These are phyloP conservation scores for Clarias laeviceps DNA, from an alignment of 2,797 vertebrate genomes.

Conservation along the genomic window DNA sequence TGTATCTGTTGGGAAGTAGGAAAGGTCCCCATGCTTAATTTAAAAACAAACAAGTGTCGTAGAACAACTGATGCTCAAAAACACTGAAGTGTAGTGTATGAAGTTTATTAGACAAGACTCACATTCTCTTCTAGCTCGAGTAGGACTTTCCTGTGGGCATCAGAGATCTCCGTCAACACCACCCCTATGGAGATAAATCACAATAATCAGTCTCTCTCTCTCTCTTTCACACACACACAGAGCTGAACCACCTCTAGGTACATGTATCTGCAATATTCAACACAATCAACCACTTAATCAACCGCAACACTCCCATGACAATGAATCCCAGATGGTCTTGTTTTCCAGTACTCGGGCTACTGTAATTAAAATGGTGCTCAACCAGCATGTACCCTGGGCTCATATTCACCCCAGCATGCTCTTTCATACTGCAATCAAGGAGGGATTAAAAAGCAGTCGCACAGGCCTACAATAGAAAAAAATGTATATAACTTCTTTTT, in stretches of 20 bases:
- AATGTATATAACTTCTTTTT: neutral
- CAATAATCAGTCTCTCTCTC: constrained; percentile 29
- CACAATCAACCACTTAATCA: constrained; percentile 48
- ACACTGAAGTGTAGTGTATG: neutral
- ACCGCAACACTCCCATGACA: constrained; percentile 30
- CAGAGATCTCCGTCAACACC: constrained; percentile 92
- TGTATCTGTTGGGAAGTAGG: constrained; percentile 9
- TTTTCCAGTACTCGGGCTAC: constrained; percentile 48
- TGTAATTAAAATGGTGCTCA: constrained; percentile 63
- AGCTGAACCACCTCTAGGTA: constrained; percentile 21
- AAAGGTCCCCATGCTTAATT: neutral
- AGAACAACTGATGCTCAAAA: neutral
- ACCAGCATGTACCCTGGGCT: constrained; percentile 52
- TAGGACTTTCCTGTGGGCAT: constrained; percentile 88
- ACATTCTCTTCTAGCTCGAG: constrained; percentile 92
- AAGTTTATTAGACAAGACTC: constrained; percentile 63
- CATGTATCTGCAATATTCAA: constrained; percentile 37
- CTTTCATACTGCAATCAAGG: constrained; percentile 60
- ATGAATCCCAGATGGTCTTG: constrained; percentile 43
- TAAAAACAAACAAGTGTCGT: neutral
- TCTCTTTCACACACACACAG: constrained; percentile 3
- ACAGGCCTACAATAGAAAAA: constrained; percentile 10
- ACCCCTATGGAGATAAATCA: constrained; percentile 76
- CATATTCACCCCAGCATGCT: constrained; percentile 41
- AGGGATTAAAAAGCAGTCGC: constrained; percentile 56